phyloP scores from a whole-genome alignment of 1,140 invertebrate genomes.

The Melitaea cinxia region DNA sequence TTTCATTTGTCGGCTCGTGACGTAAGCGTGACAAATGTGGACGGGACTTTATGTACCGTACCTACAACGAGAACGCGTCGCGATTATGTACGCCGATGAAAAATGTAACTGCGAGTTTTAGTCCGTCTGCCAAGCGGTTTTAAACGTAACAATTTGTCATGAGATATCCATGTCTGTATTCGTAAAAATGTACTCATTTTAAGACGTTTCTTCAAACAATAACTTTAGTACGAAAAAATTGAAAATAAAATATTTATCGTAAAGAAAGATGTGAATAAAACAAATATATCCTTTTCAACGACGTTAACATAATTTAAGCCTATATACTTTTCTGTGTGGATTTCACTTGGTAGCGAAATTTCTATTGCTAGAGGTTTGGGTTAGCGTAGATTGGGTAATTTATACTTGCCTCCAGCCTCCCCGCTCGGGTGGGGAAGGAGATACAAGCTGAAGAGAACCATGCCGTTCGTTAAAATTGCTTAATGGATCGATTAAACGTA shows the following conservation, averaged over 20 bases:
- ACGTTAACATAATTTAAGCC: slow-evolving; percentile 63
- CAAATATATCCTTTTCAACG: slow-evolving; percentile 52
- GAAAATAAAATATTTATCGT: not conserved
- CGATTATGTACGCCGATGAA: slow-evolving; percentile 70
- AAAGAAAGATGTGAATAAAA: slow-evolving; percentile 3
- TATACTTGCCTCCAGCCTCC: slow-evolving; percentile 73
- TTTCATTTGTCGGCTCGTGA: slow-evolving; percentile 80
- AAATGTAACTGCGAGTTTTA: slow-evolving; percentile 61
- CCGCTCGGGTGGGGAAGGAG: slow-evolving; percentile 46
- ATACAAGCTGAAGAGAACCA: slow-evolving; percentile 63
- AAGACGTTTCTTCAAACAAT: slow-evolving; percentile 10
- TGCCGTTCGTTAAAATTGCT: slow-evolving; percentile 72
- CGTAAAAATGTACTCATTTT: slow-evolving; percentile 20
- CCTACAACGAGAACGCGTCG: slow-evolving; percentile 47
- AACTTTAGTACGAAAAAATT: not conserved
- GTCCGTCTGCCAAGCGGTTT: slow-evolving; percentile 45
- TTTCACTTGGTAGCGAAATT: slow-evolving; percentile 68
- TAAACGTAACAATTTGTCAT: slow-evolving; percentile 47
- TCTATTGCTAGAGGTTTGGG: slow-evolving; percentile 75
- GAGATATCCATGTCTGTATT: slow-evolving; percentile 33
- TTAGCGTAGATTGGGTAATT: slow-evolving; percentile 80
- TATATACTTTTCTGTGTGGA: slow-evolving; percentile 58
- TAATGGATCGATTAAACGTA: slow-evolving; percentile 69
- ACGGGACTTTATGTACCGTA: slow-evolving; percentile 66
- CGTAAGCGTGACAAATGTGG: slow-evolving; percentile 77